These are phyloP conservation scores for Lagorchestes hirsutus DNA, from an alignment of 2,797 vertebrate species.

Conservation along the genomic window DNA sequence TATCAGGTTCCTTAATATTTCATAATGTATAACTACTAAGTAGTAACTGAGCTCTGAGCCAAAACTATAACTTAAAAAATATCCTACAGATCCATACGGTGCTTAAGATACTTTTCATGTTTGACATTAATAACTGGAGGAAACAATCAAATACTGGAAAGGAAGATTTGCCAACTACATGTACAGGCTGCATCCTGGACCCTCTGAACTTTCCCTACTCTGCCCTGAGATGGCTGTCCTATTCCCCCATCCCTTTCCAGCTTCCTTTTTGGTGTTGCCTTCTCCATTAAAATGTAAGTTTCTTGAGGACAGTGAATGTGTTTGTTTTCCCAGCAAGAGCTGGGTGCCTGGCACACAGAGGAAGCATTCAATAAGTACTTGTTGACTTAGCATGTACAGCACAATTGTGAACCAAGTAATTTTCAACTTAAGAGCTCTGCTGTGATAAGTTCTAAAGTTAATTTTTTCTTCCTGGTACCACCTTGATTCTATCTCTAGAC, in stretches of 20 bases:
- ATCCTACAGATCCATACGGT: not conserved
- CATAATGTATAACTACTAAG: slow-evolving; percentile 10
- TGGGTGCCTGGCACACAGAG: not conserved
- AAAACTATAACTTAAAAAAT: not conserved
- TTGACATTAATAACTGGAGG: not conserved
- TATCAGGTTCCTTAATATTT: not conserved
- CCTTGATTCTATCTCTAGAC: not conserved
- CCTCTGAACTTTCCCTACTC: too few relatives aligned
- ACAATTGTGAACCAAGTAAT: not conserved
- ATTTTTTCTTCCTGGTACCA: not conserved
- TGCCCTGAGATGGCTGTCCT: not conserved
- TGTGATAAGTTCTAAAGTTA: not conserved
- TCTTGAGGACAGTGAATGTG: too few relatives aligned
- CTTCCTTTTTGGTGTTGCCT: not conserved
- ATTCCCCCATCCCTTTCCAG: not conserved
- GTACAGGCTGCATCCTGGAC: not conserved
- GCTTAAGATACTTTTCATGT: not conserved
- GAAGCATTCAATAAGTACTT: not conserved
- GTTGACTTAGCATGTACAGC: not conserved
- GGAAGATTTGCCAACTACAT: too few relatives aligned
- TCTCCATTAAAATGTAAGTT: too few relatives aligned
- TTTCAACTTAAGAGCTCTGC: not conserved
- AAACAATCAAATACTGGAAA: not conserved
- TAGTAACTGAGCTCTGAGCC: not conserved
- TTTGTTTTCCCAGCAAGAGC: not conserved